Base-by-base conservation (phyloP, 2,797 vertebrate species). In the Gallirallus australis region DNA sequence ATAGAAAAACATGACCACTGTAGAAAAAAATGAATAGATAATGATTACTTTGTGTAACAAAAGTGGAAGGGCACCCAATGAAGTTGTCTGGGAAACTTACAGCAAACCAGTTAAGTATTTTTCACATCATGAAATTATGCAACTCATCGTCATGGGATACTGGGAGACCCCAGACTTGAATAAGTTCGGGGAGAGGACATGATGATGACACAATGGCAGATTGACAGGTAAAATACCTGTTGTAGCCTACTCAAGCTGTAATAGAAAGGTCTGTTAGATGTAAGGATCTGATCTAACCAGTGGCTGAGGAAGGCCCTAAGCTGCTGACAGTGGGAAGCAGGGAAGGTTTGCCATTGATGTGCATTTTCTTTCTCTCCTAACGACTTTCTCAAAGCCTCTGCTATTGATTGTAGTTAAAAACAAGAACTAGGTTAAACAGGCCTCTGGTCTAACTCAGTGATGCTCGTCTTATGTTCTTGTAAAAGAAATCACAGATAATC, bases 401-500 rank as follows among this genome's bases (percentile, higher is more conserved):
- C 33, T 69, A 33, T 48, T 61, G 31, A 23, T 47, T 82, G 64
- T 52, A 85, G 24, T 56, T 23, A 89, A 57, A 96, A 90, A 33
- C 17, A 94, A 92, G 69, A 91, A 81, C 35, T 79, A 42, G 59
- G 17, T 94, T 94, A 90, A 95, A 91, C 3, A 4, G n/a, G 40
- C 9, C 37, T 86, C 88, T 83, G 37, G 77, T 78, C 69, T 81
- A 86, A 79, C 33, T 90, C 39, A 47, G 8, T 31, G 39, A 59
- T 57, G 30, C 12, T 48, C 4, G 60, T 83, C 35, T 65, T 84
- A 39, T 10, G 27, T 42, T 89, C 19, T 50, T 82, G 30, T 33
- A 63, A 72, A 75, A 72, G 47, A 90, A 95, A 82, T 65, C n/a
- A 63, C 42, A 88, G 69, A 76, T 82, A 88, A 95, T 81, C n/a